Conservation (phyloP, 2,797 vertebrate species). For the Trichosurus vulpecula region DNA sequence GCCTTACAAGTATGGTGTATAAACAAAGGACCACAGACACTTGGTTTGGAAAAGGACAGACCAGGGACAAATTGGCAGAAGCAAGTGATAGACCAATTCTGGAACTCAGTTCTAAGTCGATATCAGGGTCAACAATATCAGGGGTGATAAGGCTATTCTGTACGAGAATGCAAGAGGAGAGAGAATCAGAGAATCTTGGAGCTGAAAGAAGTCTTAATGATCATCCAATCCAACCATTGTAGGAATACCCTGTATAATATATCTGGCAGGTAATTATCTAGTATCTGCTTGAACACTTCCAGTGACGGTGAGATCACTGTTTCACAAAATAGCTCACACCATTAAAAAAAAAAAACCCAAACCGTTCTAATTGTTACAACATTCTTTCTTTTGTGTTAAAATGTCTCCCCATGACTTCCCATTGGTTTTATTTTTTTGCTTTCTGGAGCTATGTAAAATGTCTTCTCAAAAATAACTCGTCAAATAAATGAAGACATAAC, state of each 20-base stretch:
- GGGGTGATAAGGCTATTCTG: not conserved
- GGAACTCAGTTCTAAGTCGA: not conserved
- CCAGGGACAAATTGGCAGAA: not conserved
- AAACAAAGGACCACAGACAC: not conserved
- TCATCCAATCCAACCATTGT: not conserved
- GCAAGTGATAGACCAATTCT: not conserved
- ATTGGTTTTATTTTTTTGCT: not conserved
- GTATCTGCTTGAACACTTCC: not conserved
- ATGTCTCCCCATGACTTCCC: not conserved
- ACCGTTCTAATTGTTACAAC: not conserved
- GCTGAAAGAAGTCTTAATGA: conserved; percentile 10
- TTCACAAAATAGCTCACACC: not conserved
- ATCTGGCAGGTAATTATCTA: not conserved
- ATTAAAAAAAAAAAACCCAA: not conserved
- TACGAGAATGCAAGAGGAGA: not conserved
- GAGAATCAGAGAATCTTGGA: not conserved
- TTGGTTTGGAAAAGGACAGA: not conserved
- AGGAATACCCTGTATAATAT: not conserved
- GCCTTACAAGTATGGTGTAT: not conserved
- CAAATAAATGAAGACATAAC: not conserved
- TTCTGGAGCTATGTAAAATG: not conserved
- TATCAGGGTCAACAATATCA: not conserved
- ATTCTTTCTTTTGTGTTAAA: not conserved
- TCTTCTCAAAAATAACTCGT: not conserved
- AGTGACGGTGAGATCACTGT: not conserved